These are phyloP conservation scores for Ceratitis capitata DNA, from an alignment of 1,140 invertebrate genomes.

Conservation along the genomic window DNA sequence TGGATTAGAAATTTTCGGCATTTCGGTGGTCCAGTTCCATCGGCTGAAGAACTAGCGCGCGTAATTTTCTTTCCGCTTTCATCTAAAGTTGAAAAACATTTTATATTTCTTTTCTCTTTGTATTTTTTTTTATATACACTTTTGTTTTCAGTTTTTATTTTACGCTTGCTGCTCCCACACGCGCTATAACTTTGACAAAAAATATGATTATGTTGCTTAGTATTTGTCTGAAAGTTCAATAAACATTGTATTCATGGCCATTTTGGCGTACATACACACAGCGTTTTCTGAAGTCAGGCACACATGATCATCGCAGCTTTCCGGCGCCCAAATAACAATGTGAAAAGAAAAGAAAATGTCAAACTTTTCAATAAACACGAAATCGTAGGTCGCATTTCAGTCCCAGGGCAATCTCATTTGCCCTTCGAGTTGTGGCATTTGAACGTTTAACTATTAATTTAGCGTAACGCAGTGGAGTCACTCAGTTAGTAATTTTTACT, in stretches of 20 bases:
- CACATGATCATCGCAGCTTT: not conserved
- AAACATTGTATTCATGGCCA: constrained; percentile 65
- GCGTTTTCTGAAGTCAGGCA: not conserved
- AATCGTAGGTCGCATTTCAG: not conserved
- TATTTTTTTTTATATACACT: not conserved
- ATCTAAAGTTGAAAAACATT: constrained; percentile 40
- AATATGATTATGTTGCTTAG: constrained; percentile 33
- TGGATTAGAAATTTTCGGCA: not conserved
- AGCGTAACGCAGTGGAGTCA: not conserved
- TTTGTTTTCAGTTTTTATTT: not conserved
- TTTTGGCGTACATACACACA: constrained; percentile 60
- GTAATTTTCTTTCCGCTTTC: not conserved
- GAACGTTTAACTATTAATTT: not conserved
- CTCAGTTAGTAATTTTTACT: not conserved
- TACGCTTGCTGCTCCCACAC: not conserved
- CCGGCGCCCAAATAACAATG: not conserved
- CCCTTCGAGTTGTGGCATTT: not conserved
- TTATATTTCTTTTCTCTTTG: constrained; percentile 5
- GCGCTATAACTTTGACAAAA: not conserved
- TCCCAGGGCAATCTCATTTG: not conserved
- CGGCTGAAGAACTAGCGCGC: not conserved
- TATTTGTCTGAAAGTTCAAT: constrained; percentile 55
- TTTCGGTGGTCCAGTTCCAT: not conserved
- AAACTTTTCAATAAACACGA: not conserved
- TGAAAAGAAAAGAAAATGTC: not conserved